Conservation (phyloP, 2,113 vertebrate species). For the Mormyrus lacerda region DNA sequence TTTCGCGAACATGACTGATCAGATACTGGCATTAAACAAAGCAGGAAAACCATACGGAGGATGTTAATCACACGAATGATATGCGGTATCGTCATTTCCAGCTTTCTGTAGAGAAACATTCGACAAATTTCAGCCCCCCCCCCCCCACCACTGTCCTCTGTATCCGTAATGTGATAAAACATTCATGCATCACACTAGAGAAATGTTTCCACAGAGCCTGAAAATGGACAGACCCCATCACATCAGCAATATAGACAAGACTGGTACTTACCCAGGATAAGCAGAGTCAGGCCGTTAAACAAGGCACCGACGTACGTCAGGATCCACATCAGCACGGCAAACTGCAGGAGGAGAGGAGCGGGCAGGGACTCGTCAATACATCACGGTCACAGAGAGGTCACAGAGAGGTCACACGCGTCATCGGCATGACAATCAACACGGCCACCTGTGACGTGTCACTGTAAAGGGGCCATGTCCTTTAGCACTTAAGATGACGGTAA, state of each 20-base stretch:
- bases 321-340: conserved; percentile 93
- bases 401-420: neutral
- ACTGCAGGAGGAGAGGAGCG: conserved; percentile 55
- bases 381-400: neutral
- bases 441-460: neutral
- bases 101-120: neutral
- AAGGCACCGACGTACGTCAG: conserved; percentile 94
- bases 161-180: neutral
- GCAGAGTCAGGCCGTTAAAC: conserved; percentile 93
- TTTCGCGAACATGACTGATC: neutral
- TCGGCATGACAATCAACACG: neutral
- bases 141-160: too few species aligned
- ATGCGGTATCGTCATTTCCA: neutral
- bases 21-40: neutral
- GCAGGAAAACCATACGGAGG: neutral
- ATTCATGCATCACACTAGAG: neutral
- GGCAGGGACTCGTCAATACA: neutral
- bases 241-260: neutral
- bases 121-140: neutral
- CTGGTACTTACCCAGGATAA: conserved; percentile 82
- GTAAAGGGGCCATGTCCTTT: neutral
- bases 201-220: neutral
- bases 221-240: neutral
- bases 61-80: neutral
- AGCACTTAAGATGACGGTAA: neutral